These are phyloP conservation scores for Mustela lutreola DNA, from an alignment of 2,113 vertebrate genomes.

Conservation along the genomic window DNA sequence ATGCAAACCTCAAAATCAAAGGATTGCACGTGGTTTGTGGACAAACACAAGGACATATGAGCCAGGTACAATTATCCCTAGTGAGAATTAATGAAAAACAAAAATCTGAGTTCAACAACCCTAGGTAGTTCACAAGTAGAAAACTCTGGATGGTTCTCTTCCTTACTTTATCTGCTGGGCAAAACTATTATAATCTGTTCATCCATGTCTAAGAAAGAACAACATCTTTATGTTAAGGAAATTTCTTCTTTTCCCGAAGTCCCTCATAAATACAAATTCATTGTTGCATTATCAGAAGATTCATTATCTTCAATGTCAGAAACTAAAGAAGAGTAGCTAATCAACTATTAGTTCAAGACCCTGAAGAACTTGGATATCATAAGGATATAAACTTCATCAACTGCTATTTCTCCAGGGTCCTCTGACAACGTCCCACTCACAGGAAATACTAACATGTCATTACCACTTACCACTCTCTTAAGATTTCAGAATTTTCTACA, in stretches of 20 bases:
- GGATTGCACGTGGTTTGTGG: neutral
- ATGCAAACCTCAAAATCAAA: conserved; percentile 36
- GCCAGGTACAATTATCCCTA: neutral
- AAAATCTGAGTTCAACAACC: neutral
- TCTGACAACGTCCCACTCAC: neutral
- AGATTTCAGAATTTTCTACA: neutral
- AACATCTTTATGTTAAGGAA: neutral
- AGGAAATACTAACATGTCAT: neutral
- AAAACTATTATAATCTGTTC: neutral
- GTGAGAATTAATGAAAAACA: neutral
- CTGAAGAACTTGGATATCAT: neutral
- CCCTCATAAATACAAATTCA: neutral
- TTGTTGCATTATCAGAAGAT: neutral
- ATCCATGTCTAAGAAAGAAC: neutral
- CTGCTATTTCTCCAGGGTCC: neutral
- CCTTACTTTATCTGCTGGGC: neutral
- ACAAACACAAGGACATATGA: neutral
- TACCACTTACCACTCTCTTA: neutral
- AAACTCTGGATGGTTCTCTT: neutral
- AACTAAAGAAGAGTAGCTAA: neutral
- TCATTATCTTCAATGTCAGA: conserved; percentile 7
- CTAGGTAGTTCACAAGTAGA: neutral
- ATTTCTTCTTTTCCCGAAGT: neutral
- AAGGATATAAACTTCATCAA: neutral
- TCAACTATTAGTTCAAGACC: neutral